phyloP scores from a whole-genome alignment of 2,113 vertebrate genomes.

The Burhinus oedicnemus region DNA sequence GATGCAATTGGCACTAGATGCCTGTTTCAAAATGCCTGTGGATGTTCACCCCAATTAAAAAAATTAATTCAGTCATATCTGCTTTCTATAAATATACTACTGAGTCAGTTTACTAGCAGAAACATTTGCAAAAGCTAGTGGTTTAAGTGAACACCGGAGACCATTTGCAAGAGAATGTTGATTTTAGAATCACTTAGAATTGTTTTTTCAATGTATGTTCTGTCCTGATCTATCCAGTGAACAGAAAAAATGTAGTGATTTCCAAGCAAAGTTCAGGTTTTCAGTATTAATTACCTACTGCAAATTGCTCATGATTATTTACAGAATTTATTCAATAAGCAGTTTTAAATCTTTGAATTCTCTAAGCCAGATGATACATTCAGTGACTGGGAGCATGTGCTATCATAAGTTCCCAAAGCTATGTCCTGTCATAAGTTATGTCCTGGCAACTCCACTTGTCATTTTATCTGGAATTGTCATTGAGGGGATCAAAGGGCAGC shows the following conservation, averaged over 20 bases:
- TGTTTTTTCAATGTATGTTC: neutral
- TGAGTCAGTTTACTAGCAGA: neutral
- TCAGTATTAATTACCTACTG: neutral
- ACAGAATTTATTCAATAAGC: neutral
- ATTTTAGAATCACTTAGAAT: neutral
- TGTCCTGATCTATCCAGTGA: neutral
- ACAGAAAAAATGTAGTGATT: neutral
- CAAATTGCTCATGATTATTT: neutral
- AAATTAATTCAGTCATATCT: neutral
- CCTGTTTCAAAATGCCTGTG: neutral
- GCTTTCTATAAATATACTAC: neutral
- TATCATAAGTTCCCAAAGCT: neutral
- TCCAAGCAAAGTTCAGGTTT: neutral
- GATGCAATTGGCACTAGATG: neutral
- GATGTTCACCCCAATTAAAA: neutral
- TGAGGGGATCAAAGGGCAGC: neutral
- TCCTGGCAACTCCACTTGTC: neutral
- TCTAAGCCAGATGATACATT: neutral
- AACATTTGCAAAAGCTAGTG: neutral
- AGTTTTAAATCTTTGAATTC: neutral
- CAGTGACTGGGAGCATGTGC: neutral
- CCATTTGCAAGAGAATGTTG: neutral
- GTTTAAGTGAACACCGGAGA: neutral
- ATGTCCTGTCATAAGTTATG: neutral
- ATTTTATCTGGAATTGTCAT: neutral